Conservation (phyloP, 2,113 vertebrate genomes). For the Cyprinus carpio region DNA sequence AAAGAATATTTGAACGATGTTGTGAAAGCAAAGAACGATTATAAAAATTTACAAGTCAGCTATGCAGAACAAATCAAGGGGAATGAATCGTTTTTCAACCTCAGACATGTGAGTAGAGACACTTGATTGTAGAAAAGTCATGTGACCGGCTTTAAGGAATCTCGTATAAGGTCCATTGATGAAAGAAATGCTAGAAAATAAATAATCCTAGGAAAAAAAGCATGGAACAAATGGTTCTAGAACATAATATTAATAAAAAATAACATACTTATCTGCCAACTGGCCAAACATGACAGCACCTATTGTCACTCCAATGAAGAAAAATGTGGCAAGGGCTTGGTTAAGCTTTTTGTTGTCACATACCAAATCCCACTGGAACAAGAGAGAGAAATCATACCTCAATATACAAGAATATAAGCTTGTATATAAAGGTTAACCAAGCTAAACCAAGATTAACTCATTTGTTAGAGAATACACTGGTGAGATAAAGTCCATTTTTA, state of each 20-base stretch:
- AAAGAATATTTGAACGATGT: neutral
- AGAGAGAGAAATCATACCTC: neutral
- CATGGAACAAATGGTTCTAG: neutral
- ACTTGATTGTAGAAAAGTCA: neutral
- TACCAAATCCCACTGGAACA: constrained; percentile 84
- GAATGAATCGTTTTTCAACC: neutral
- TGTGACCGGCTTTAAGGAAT: neutral
- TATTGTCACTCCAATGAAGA: constrained; percentile 80
- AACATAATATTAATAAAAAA: neutral
- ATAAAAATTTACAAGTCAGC: neutral
- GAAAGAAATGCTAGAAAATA: neutral
- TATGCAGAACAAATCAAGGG: constrained; percentile 38
- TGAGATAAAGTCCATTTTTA: neutral
- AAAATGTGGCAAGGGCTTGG: constrained; percentile 77
- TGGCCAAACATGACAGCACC: constrained; percentile 81
- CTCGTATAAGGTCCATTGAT: neutral
- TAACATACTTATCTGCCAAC: constrained; percentile 81
- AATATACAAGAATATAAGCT: too few species aligned
- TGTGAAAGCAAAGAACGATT: neutral
- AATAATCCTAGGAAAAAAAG: neutral
- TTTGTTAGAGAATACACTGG: neutral
- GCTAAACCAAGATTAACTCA: too few species aligned
- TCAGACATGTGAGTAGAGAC: constrained; percentile 31
- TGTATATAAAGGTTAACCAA: too few species aligned
- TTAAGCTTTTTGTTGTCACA: constrained; percentile 80